Base-by-base conservation (phyloP, 2,113 vertebrate species). In the Phasianus colchicus region DNA sequence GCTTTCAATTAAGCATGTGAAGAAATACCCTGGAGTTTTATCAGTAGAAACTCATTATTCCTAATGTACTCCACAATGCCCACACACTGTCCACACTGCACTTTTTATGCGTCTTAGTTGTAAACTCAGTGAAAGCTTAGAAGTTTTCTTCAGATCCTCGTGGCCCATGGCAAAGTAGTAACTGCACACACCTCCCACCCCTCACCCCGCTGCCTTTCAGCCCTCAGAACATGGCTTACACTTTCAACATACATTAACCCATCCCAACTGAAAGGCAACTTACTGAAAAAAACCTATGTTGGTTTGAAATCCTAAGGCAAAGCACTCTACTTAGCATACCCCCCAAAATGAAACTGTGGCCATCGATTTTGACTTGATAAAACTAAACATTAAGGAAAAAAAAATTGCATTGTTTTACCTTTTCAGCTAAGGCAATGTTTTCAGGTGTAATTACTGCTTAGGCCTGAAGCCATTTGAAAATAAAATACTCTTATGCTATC, bases 21-120 rank as follows among this genome's bases (percentile, higher is more conserved):
- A 45, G 13, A 77, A 82, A 52, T 21, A 18, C 57, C 10, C 1
- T 17, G 24, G 60, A 69, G n/a, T 10, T 29, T 57, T 4, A 15
- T 8, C 10, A 36, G 30, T 20, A 40, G 29, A 34, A 74, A 14
- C 47, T 47, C 7, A 0, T 38, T 38, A 29, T 13, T 82, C 18
- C 60, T 47, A 32, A n/a, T 9, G 32, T 5, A 27, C 27, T 38
- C 42, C 14, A 5, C 4, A 55, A 32, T 3, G 7, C 9, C 38
- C 58, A 6, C 5, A n/a, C 4, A 17, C 27, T 1, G 0, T 5
- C 30, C 15, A 8, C 14, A 6, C 4, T 8, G 19, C 32, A 4
- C 6, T 54, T 47, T 47, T n/a, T 12, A 5, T 8, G 9, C 5
- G 2, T 24, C 52, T 38, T 3, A 7, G 11, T 8, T 40, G 60